These are phyloP conservation scores for Enteromius argenteus DNA, from an alignment of 2,797 vertebrate genomes.

Conservation along the genomic window DNA sequence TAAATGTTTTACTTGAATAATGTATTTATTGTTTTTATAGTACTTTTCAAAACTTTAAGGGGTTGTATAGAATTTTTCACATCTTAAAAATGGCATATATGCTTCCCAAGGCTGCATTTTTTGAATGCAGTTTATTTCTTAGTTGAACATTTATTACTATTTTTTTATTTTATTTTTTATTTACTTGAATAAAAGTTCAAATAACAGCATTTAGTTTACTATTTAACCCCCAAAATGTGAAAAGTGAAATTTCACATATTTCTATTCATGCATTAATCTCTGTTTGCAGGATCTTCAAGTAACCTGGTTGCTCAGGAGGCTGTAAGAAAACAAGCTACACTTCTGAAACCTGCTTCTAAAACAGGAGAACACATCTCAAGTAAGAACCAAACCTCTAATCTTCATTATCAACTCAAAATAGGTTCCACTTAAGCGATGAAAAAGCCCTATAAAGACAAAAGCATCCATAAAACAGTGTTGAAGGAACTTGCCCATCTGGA, in stretches of 20 bases:
- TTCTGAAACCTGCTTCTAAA: slow-evolving; percentile 72
- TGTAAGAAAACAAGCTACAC: slow-evolving; percentile 67
- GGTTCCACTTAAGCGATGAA: neutral
- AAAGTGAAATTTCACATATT: neutral
- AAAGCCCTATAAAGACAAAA: slow-evolving; percentile 3
- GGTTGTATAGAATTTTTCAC: neutral
- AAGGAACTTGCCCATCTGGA: slow-evolving; percentile 35
- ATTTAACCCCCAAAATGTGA: neutral
- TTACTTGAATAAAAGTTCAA: neutral
- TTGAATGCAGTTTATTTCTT: neutral
- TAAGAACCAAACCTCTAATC: slow-evolving; percentile 62
- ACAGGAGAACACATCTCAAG: slow-evolving; percentile 70
- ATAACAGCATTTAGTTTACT: neutral
- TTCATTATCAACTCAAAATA: slow-evolving; percentile 5
- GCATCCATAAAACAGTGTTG: slow-evolving; percentile 3
- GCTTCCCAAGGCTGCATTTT: neutral
- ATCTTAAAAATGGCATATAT: neutral
- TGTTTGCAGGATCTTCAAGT: slow-evolving; percentile 50
- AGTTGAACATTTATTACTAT: neutral
- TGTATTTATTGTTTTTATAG: neutral
- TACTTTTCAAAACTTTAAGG: neutral
- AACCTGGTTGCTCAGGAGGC: slow-evolving; percentile 76
- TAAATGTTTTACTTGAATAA: neutral
- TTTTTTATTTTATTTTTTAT: neutral
- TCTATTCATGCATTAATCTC: neutral